A percentile compares a stretch with the other conserved stretches of the same genome.
Evolutionary conservation across 2,888 invertebrate genomes (phyloP).

Genomic region (Micropterix aruncella): DNA sequence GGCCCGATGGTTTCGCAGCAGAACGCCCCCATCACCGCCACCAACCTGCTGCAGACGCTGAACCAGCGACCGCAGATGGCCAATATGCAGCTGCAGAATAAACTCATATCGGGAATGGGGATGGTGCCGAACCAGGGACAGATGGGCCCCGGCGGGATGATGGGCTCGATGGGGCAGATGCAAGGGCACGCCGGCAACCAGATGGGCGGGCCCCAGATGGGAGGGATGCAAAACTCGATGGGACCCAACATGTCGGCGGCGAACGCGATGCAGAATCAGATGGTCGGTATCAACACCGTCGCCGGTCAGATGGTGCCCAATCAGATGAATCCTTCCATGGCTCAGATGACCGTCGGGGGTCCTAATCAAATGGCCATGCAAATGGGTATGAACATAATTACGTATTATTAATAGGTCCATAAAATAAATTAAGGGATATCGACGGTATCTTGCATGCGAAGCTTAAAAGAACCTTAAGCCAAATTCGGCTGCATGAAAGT

Average conservation of each 20-base stretch:
- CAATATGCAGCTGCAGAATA: constrained; percentile 44
- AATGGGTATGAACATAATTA: constrained; percentile 37
- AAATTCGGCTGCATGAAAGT: too few species aligned
- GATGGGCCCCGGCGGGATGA: constrained; percentile 19
- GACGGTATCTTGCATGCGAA: too few species aligned
- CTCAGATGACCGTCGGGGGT: constrained; percentile 20
- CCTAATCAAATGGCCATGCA: constrained; percentile 29
- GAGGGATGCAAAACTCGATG: constrained; percentile 32
- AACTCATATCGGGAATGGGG: constrained; percentile 38
- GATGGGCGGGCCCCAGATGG: constrained; percentile 19
- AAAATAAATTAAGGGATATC: too few species aligned
- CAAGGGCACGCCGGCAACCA: constrained; percentile 31
- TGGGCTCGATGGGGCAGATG: constrained; percentile 19
- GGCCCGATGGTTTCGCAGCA: constrained; percentile 31
- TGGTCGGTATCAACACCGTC: constrained; percentile 22
- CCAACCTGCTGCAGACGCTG: constrained; percentile 59
- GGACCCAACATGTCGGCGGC: constrained; percentile 18
- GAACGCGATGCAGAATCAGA: constrained; percentile 31
- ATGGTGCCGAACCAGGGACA: constrained; percentile 39
- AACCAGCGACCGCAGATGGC: constrained; percentile 49
- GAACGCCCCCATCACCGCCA: constrained; percentile 35
- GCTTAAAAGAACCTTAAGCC: too few species aligned
- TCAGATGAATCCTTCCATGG: constrained; percentile 35
- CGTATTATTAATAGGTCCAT: too few species aligned
- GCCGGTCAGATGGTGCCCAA: constrained; percentile 35